Conservation (phyloP, 2,888 invertebrate species). For the Apomyelois bistriatella region DNA sequence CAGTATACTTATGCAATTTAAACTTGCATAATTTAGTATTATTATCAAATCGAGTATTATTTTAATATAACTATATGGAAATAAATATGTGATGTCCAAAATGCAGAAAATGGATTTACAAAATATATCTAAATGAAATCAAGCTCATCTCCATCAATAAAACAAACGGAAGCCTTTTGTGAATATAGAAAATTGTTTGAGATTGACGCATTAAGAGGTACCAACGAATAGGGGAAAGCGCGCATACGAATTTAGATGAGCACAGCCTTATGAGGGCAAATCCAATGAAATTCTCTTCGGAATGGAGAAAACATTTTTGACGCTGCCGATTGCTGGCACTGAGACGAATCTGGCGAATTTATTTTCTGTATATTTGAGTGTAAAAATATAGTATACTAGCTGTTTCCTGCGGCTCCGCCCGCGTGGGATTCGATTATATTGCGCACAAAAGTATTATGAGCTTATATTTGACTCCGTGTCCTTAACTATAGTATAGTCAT, state of each 20-base stretch:
- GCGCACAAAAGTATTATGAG: no score
- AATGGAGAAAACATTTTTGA: constrained; percentile 39
- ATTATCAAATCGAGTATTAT: no score
- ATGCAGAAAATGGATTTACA: not conserved
- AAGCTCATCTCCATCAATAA: not conserved
- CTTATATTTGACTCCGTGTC: no score
- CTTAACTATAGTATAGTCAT: no score
- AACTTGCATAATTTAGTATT: no score
- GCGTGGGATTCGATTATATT: no score
- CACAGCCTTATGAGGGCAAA: constrained; percentile 38
- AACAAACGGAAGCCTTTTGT: not conserved
- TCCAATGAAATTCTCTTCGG: constrained; percentile 39
- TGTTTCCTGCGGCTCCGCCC: no score
- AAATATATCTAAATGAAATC: not conserved
- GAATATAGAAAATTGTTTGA: not conserved
- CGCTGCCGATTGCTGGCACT: constrained; percentile 23
- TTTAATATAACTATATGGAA: no score
- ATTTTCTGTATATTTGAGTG: not conserved
- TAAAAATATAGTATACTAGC: no score
- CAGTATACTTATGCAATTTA: no score
- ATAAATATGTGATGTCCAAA: not conserved
- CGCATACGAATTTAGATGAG: constrained; percentile 35
- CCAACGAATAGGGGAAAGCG: constrained; percentile 29
- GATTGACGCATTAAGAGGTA: constrained; percentile 18
- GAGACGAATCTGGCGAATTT: constrained; percentile 24